Evolutionary conservation across 2,888 invertebrate species (phyloP), one percentile per base, ranked within the genome.

Genomic region (Trachelus tabidus): DNA sequence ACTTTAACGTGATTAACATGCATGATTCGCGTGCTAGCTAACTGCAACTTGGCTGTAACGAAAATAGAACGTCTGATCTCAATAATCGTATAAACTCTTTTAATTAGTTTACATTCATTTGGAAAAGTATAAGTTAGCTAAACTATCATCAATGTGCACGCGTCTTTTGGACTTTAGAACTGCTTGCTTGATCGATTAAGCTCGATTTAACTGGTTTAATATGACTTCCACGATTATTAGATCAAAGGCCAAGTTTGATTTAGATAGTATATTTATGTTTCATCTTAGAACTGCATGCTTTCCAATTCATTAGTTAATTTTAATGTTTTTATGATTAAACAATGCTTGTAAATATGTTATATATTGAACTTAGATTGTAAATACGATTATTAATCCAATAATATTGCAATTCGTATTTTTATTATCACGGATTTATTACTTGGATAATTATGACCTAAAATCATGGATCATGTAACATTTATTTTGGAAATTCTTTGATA

Each of bases 401-500:
- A 35, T 35, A 3, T 12, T 35, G 35, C 35, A 3, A 35, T 35
- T 12, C 35, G 35, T 35, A 35, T 35, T 35, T 1, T 35, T 35
- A 12, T 35, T 12, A 35, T 12, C 6, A 40, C 23, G 40, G 6
- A 40, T 40, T 40, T 40, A 35, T 12, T 37, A 40, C 23, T 15
- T 23, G 40, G 23, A 40, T 40, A 40, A 23, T 40, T 40, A 6
- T 23, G 15, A 23, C 6, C 15, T 40, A 23, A 4, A 1, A 40
- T 23, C 0, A 23, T 40, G 15, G 15, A 23, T 40, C 6, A 15
- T 40, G 6, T 23, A 40, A 40, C 15, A n/a, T 77, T 73, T 6
- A 35, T 34, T 35, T 30, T 73, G 34, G 12, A 71, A 31, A n/a
- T 84, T 83, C 56, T 56, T 76, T 84, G 0, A 86, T 69, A 35